Conservation (phyloP, 2,797 vertebrate species). For the Molossus alvarezi region DNA sequence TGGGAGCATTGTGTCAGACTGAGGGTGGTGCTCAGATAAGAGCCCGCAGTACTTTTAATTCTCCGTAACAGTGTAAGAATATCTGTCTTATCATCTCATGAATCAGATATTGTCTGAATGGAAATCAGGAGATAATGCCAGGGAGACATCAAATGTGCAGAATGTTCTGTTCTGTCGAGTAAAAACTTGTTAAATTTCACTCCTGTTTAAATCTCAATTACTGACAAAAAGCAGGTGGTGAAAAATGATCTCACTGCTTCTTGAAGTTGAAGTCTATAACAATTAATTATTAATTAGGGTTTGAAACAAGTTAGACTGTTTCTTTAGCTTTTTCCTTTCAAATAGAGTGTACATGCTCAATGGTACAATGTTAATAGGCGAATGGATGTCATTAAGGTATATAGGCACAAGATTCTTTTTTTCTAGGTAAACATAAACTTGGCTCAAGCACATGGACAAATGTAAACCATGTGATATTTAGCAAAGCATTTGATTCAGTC, state of each 20-base stretch:
- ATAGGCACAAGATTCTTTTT: not conserved
- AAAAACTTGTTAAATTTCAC: constrained; percentile 65
- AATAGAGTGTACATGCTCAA: not conserved
- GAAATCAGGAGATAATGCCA: constrained; percentile 77
- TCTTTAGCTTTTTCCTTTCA: constrained; percentile 18
- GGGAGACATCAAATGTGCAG: constrained; percentile 51
- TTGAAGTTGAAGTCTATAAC: constrained; percentile 45
- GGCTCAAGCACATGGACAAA: not conserved
- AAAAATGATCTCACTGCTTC: constrained; percentile 33
- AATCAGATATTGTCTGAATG: constrained; percentile 63
- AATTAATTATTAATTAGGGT: constrained; percentile 43
- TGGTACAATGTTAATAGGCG: not conserved
- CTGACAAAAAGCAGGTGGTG: constrained; percentile 13
- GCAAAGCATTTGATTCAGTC: not conserved
- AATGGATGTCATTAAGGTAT: not conserved
- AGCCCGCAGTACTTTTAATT: not conserved
- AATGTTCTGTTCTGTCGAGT: constrained; percentile 47
- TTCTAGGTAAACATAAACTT: constrained; percentile 10
- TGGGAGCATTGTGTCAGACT: not conserved
- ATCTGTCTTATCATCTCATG: not conserved
- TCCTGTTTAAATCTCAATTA: constrained; percentile 69
- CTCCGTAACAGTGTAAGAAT: constrained; percentile 64
- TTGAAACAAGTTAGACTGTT: constrained; percentile 36
- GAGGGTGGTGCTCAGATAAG: not conserved
- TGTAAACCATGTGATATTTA: not conserved